phyloP scores from a whole-genome alignment of 2,113 vertebrate genomes.

The Conger conger region DNA sequence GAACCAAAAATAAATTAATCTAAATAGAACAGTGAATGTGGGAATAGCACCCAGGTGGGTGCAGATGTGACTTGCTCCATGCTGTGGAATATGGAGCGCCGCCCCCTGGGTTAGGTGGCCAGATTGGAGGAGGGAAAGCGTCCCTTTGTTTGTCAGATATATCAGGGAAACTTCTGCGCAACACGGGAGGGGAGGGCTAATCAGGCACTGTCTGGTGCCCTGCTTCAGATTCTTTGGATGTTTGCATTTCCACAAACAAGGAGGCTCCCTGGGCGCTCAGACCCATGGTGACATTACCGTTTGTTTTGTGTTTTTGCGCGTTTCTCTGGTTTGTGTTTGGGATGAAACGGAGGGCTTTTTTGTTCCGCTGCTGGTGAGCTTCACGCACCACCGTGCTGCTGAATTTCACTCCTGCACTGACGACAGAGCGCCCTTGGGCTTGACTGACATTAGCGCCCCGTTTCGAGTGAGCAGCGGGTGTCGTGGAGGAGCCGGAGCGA shows the following conservation, averaged over 20 bases:
- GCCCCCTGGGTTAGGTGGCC: neutral
- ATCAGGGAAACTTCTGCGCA: neutral
- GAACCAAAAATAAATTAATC: conserved; percentile 74
- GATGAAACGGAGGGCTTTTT: neutral
- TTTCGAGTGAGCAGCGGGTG: neutral
- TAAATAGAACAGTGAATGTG: conserved; percentile 73
- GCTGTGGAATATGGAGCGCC: neutral
- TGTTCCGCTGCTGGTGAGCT: neutral
- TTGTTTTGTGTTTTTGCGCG: neutral
- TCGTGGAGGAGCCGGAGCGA: neutral
- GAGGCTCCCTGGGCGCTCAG: neutral
- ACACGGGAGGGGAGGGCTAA: neutral
- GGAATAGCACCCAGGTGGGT: conserved; percentile 59
- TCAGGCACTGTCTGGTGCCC: neutral
- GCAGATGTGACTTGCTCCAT: neutral
- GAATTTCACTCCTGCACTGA: neutral
- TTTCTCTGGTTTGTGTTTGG: neutral
- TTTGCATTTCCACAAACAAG: neutral
- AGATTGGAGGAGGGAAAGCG: neutral
- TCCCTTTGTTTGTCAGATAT: conserved; percentile 10
- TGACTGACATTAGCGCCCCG: neutral
- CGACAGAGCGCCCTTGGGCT: neutral
- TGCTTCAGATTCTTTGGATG: neutral
- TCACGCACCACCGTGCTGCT: neutral
- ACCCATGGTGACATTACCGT: neutral